A percentile compares a stretch with the other conserved stretches of the same genome.
phyloP scores from a whole-genome alignment of 2,113 vertebrate genomes.

The Ceyx margarethae region DNA sequence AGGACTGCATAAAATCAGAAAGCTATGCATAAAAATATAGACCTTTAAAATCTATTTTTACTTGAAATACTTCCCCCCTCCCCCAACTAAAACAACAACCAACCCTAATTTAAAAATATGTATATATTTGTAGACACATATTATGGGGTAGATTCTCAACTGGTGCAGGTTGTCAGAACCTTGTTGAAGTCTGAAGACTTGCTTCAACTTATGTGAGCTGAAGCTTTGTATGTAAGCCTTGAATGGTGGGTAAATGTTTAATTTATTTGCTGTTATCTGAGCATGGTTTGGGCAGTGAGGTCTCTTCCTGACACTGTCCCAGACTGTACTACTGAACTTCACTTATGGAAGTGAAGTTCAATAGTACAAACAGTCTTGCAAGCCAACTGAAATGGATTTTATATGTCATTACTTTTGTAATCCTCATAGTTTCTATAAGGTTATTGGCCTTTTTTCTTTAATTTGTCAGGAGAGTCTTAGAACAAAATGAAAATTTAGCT shows the following conservation, averaged over 20 bases:
- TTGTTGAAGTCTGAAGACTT: background rate
- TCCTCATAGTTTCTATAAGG: background rate
- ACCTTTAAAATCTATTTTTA: background rate
- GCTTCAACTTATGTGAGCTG: background rate
- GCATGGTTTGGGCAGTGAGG: background rate
- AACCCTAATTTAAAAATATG: background rate
- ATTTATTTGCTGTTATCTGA: background rate
- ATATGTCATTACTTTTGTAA: background rate
- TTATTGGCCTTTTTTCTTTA: background rate
- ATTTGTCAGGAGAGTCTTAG: background rate
- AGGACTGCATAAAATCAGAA: background rate
- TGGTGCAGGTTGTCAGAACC: background rate
- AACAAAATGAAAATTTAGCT: background rate
- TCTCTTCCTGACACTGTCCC: background rate
- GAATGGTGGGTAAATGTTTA: background rate
- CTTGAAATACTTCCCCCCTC: background rate
- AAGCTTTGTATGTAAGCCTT: background rate
- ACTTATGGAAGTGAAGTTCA: background rate
- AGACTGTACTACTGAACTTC: no score
- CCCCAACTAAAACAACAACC: background rate
- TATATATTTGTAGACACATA: background rate
- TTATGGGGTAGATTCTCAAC: background rate
- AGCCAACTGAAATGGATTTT: background rate
- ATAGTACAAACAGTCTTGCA: background rate
- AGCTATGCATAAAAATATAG: background rate